Evolutionary conservation across 2,888 invertebrate genomes (phyloP).

Genomic region (Tachina fera): DNA sequence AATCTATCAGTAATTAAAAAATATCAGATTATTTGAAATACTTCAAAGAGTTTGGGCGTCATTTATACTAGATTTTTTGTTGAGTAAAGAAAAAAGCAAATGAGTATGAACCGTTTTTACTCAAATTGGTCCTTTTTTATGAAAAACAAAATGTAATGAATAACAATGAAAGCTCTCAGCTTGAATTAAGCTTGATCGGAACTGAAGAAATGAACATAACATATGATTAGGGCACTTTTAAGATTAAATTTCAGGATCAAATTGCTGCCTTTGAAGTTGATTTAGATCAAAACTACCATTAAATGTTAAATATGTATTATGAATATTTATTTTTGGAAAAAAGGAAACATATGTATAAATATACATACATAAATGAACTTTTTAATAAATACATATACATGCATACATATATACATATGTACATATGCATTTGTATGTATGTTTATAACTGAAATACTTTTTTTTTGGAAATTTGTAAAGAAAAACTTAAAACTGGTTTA

Average conservation of each 20-base stretch:
- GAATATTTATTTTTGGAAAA: constrained; percentile 56
- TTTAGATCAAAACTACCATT: constrained; percentile 5
- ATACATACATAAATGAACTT: constrained; percentile 23
- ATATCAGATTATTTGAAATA: too few relatives aligned
- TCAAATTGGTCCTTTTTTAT: too few relatives aligned
- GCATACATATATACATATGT: background rate
- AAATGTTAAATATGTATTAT: constrained; percentile 51
- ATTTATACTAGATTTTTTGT: too few relatives aligned
- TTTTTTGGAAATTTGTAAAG: constrained; percentile 25
- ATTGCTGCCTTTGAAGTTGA: background rate
- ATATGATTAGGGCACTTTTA: too few relatives aligned
- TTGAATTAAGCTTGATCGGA: too few relatives aligned
- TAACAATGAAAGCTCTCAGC: background rate
- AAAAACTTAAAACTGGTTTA: constrained; percentile 7
- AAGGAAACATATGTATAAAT: constrained; percentile 1
- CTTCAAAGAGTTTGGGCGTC: too few relatives aligned
- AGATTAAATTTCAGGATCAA: too few relatives aligned
- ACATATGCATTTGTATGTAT: background rate
- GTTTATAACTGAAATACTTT: constrained; percentile 26
- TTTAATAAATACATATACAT: constrained; percentile 17
- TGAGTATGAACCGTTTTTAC: too few relatives aligned
- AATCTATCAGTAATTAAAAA: too few relatives aligned
- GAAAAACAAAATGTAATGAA: too few relatives aligned
- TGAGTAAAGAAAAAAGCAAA: too few relatives aligned
- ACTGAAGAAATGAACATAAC: too few relatives aligned